Conservation (phyloP, 1,140 invertebrate genomes). For the Drosophila subobscura region DNA sequence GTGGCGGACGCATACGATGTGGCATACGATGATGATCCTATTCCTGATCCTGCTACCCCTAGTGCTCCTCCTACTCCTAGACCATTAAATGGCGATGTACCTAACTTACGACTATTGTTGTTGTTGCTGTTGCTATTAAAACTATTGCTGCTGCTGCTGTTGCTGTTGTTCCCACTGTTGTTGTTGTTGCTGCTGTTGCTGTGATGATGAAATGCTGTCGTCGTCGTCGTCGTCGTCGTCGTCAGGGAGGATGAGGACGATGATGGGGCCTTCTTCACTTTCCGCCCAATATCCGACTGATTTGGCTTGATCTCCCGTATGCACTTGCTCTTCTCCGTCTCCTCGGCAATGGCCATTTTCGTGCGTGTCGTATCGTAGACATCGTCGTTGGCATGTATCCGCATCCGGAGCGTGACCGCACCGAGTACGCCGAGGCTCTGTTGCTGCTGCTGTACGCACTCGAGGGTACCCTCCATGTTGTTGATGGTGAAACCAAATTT, state of each 20-base stretch:
- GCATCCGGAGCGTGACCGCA: slow-evolving; percentile 92
- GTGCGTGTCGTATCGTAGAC: slow-evolving; percentile 95
- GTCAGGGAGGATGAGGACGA: slow-evolving; percentile 22
- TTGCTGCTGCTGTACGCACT: slow-evolving; percentile 92
- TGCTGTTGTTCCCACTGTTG: slow-evolving; percentile 55
- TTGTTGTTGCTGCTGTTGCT: slow-evolving; percentile 55
- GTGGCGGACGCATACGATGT: slow-evolving; percentile 32
- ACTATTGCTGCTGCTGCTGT: slow-evolving; percentile 72
- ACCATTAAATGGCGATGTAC: slow-evolving; percentile 78
- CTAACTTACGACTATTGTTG: slow-evolving; percentile 83
- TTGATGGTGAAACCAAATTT: slow-evolving; percentile 81
- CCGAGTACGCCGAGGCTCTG: slow-evolving; percentile 91
- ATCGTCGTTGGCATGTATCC: slow-evolving; percentile 96
- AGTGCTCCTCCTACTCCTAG: slow-evolving; percentile 58
- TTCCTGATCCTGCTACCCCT: slow-evolving; percentile 14
- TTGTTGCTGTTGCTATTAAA: slow-evolving; percentile 80
- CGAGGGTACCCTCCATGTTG: slow-evolving; percentile 88
- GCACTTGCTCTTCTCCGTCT: slow-evolving; percentile 96
- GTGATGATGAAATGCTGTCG: slow-evolving; percentile 63
- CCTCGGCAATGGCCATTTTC: slow-evolving; percentile 94
- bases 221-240: slow-evolving; percentile 29
- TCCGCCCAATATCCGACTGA: slow-evolving; percentile 92
- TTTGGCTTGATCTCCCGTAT: slow-evolving; percentile 96
- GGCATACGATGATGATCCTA: slow-evolving; percentile 1
- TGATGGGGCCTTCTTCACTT: slow-evolving; percentile 86